Evolutionary conservation across 2,113 vertebrate species (phyloP).

Genomic region (Rhodinocichla rosea): DNA sequence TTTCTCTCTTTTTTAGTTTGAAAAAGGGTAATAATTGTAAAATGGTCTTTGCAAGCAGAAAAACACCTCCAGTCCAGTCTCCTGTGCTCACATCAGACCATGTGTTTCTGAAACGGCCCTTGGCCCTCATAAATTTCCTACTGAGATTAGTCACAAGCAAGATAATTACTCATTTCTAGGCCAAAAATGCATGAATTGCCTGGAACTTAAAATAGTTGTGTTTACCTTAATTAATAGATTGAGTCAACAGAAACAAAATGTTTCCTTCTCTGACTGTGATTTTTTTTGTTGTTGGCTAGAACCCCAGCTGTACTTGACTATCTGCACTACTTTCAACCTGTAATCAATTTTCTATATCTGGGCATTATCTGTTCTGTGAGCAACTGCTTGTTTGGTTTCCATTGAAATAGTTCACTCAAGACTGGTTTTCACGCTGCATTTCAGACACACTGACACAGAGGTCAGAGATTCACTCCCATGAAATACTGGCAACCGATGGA

Average conservation of each 20-base stretch:
- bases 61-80: not conserved
- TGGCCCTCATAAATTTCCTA: not conserved
- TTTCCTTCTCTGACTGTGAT: not conserved
- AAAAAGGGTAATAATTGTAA: not conserved
- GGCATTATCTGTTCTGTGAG: not conserved
- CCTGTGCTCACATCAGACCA: not conserved
- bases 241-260: not conserved
- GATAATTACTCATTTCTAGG: not conserved
- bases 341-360: not conserved
- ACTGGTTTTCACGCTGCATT: not conserved
- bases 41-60: not conserved
- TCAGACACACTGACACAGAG: not conserved
- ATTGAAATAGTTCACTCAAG: not conserved
- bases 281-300: not conserved
- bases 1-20: not conserved
- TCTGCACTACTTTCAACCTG: not conserved
- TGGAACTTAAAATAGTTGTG: not conserved
- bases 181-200: not conserved
- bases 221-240: not conserved
- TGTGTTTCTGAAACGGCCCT: not conserved
- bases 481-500: fast-evolving
- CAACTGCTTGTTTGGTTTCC: not conserved
- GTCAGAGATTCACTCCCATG: not conserved
- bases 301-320: not conserved
- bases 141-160: not conserved